Evolutionary conservation across 2,113 vertebrate genomes (phyloP).

Genomic region (Athene noctua): DNA sequence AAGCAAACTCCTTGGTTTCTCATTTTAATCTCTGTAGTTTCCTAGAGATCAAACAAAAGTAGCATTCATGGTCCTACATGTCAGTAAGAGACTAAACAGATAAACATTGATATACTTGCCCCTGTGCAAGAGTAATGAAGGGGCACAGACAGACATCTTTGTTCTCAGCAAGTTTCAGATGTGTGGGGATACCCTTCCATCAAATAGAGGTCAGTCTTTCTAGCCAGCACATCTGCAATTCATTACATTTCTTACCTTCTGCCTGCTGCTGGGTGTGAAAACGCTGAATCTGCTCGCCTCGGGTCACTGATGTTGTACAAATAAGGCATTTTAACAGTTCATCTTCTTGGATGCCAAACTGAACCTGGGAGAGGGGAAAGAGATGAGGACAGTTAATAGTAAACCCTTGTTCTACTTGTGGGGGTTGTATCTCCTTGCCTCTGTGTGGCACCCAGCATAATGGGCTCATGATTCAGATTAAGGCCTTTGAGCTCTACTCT

Average conservation of each 20-base stretch:
- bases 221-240: slow-evolving; percentile 5
- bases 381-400: not conserved
- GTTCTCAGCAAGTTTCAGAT: not conserved
- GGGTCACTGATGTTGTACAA: slow-evolving; percentile 70
- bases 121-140: not conserved
- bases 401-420: not conserved
- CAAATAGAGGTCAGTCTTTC: not conserved
- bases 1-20: not conserved
- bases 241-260: slow-evolving; percentile 62
- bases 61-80: not conserved
- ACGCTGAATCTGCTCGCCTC: slow-evolving; percentile 75
- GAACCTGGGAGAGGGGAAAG: slow-evolving; percentile 60
- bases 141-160: not conserved
- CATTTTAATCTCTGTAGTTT: not conserved
- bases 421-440: not conserved
- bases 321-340: slow-evolving; percentile 75
- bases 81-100: not conserved
- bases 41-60: slow-evolving; percentile 10
- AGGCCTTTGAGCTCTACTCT: not conserved
- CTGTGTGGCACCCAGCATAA: not conserved
- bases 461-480: accelerated
- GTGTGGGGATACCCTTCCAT: not conserved
- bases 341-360: slow-evolving; percentile 78
- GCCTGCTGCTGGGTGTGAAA: slow-evolving; percentile 80
- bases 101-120: not conserved